These are phyloP conservation scores for Malthinus seriepunctatus DNA, from an alignment of 2,888 invertebrate species.

Conservation along the genomic window DNA sequence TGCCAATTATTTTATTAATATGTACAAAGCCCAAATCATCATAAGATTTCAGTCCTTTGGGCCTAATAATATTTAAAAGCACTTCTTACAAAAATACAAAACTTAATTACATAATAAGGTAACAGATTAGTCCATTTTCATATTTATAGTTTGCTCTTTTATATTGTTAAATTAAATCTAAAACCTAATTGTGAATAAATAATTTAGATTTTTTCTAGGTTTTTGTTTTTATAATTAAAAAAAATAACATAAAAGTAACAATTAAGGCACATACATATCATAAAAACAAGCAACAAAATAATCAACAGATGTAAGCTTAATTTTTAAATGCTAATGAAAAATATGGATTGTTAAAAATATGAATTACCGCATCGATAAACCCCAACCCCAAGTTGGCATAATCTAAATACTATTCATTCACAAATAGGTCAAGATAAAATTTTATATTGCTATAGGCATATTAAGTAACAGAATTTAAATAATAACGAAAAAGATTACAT, in stretches of 20 bases:
- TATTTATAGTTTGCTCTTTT: background rate
- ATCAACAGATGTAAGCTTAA: constrained; percentile 2
- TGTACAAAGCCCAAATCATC: constrained; percentile 32
- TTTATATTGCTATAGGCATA: constrained; percentile 20
- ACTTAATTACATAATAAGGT: constrained; percentile 28
- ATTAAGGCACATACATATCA: constrained; percentile 23
- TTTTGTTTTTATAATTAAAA: background rate
- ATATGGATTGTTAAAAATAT: constrained; percentile 16
- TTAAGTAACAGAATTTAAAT: constrained; percentile 8
- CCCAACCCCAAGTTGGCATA: constrained; percentile 40
- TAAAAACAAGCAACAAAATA: constrained; percentile 6
- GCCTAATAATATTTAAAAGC: constrained; percentile 17
- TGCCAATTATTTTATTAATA: constrained; percentile 13
- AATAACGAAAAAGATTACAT: background rate
- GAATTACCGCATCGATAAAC: constrained; percentile 12
- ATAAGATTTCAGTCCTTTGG: constrained; percentile 33
- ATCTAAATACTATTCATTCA: constrained; percentile 38
- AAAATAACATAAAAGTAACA: constrained; percentile 14
- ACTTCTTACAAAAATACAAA: constrained; percentile 26
- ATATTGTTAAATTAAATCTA: constrained; percentile 15
- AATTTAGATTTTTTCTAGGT: constrained; percentile 3
- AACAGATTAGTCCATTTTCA: constrained; percentile 19
- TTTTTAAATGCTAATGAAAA: constrained; percentile 15
- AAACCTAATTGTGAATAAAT: constrained; percentile 28
- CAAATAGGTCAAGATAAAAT: constrained; percentile 31